A percentile compares a stretch with the other conserved stretches of the same genome.
phyloP scores from a whole-genome alignment of 30 jellyfish, hydroid and myxozoan genomes.

The Catostylus mosaicus region DNA sequence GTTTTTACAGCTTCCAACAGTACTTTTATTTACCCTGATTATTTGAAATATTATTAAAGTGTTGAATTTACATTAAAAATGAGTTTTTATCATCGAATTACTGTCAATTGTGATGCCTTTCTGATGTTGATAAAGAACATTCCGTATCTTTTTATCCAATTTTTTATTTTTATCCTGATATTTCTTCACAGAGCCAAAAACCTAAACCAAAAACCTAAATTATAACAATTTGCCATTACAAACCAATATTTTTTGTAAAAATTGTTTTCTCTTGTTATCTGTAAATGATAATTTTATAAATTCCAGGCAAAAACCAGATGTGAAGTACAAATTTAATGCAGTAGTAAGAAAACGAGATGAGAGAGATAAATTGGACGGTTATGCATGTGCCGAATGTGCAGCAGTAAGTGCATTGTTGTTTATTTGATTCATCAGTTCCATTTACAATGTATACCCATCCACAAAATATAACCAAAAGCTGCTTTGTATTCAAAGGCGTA shows the following conservation, averaged over 20 bases:
- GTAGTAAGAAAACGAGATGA: constrained; percentile 82
- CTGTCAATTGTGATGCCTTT: too few species aligned
- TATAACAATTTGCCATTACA: too few species aligned
- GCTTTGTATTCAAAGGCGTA: neutral
- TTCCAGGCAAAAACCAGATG: neutral
- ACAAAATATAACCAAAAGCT: neutral
- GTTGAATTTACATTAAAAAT: too few species aligned
- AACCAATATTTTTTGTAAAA: too few species aligned
- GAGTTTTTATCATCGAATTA: too few species aligned
- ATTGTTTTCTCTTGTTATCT: too few species aligned
- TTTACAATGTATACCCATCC: neutral
- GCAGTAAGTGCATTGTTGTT: constrained; percentile 33
- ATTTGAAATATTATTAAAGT: too few species aligned
- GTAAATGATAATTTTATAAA: neutral
- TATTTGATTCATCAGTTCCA: neutral
- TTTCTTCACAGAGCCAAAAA: neutral
- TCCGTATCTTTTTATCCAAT: too few species aligned
- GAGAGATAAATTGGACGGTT: constrained; percentile 84
- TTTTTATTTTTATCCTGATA: neutral
- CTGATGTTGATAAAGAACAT: too few species aligned
- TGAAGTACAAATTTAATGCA: constrained; percentile 63
- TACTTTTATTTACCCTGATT: too few species aligned
- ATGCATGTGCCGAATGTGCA: constrained; percentile 78
- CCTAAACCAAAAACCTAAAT: neutral
- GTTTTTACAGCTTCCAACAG: too few species aligned